Evolutionary conservation across 2,888 invertebrate species (phyloP), one percentile per base, ranked within the genome.

Genomic region (Elysia crispata): DNA sequence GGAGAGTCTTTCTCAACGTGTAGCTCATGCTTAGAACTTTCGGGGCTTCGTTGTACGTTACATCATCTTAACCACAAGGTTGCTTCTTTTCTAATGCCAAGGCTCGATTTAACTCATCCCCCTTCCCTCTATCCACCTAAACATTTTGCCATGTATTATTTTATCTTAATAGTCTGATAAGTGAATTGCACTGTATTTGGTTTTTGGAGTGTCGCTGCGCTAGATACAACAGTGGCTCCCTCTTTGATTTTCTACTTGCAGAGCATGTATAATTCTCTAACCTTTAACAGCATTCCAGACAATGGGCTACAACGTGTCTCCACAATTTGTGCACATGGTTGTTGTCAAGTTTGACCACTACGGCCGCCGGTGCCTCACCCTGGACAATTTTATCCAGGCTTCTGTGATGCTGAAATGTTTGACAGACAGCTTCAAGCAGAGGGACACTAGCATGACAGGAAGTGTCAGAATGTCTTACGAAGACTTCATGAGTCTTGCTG

Each of bases 221-320:
- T n/a, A n/a, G n/a, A n/a, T n/a, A n/a, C n/a, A n/a, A n/a, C n/a
- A n/a, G n/a, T n/a, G n/a, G n/a, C n/a, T n/a, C n/a, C n/a, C 41
- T 11, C 41, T 41, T 41, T 3, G 11, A 6, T 41, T 41, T 41
- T 11, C 41, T 41, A 6, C 41, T 41, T 41, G 41, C 41, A 41
- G 5, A 41, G 41, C 41, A 3, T 6, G 5, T 11, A 41, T 6
- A 41, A 8, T 60, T 75, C 20, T 75, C 15, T 30, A 15, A 13
- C 30, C 25, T 18, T 79, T 3, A 41, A 73, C 93, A 95, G 97
- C 97, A 5, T 94, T 97, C 74, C 93, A 94, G 50, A 96, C 96
- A 93, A 97, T 97, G 97, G 97, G 97, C 54, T 97, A 96, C 90
- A 94, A 95, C 70, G 95, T 97, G 87, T 94, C 95, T 18, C 95